phyloP scores from a whole-genome alignment of 2,113 vertebrate species.

The Fulmarus glacialis region DNA sequence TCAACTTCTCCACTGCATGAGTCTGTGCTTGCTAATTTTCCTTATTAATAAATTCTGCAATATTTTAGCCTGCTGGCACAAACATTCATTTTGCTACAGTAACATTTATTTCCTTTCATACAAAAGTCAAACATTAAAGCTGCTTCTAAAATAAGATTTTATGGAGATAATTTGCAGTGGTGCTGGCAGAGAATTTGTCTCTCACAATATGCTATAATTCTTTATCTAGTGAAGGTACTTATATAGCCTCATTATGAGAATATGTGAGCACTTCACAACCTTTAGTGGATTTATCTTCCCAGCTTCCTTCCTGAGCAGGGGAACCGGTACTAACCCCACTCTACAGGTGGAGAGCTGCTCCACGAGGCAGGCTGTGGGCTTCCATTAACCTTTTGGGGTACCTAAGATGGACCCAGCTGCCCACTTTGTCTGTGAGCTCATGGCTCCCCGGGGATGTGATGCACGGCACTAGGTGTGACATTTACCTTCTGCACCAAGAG shows the following conservation, averaged over 20 bases:
- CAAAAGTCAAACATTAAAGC: conserved; percentile 30
- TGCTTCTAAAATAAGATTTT: conserved; percentile 58
- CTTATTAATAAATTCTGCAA: conserved; percentile 34
- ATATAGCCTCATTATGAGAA: not conserved
- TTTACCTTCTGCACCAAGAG: not conserved
- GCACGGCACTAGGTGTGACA: rapidly evolving
- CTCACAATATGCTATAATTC: not conserved
- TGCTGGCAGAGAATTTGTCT: conserved; percentile 14
- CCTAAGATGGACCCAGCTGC: not conserved
- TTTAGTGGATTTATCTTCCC: not conserved
- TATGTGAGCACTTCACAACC: not conserved
- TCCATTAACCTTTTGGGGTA: not conserved
- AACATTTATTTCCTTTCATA: conserved; percentile 41
- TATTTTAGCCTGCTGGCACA: conserved; percentile 49
- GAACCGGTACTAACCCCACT: not conserved
- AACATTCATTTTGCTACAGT: conserved; percentile 41
- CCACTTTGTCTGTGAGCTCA: not conserved
- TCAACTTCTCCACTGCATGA: not conserved
- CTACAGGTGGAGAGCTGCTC: not conserved
- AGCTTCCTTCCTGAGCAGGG: not conserved
- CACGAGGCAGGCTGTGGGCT: not conserved
- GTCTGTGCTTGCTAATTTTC: conserved; percentile 16
- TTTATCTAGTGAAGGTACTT: not conserved
- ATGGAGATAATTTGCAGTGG: not conserved
- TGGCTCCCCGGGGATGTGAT: rapidly evolving